A percentile compares a stretch with the other conserved stretches of the same genome.
Evolutionary conservation across 2,113 vertebrate genomes (phyloP).

Genomic region (Misgurnus anguillicaudatus): DNA sequence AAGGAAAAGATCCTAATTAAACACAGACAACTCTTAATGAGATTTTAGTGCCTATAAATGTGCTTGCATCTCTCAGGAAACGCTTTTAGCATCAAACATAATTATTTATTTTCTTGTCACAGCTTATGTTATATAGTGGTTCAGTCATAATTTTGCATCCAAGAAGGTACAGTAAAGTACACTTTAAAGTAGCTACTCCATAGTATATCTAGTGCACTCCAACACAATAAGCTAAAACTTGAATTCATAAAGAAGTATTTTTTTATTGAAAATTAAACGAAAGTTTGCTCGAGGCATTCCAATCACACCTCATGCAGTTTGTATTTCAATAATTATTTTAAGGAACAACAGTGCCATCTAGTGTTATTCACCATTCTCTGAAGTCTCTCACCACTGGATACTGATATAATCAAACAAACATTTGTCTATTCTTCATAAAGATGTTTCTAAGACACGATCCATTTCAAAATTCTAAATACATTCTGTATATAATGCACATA

Average conservation of each 20-base stretch:
- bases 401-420: background rate
- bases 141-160: background rate
- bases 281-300: no score
- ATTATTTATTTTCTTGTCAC: background rate
- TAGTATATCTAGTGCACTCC: background rate
- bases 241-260: no score
- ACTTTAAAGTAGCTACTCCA: background rate
- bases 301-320: no score
- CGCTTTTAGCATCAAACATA: slow-evolving; percentile 14
- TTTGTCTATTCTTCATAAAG: background rate
- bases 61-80: slow-evolving; percentile 10
- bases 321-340: no score
- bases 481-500: no score
- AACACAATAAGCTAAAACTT: background rate
- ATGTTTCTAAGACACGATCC: background rate
- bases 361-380: background rate
- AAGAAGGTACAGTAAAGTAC: no score
- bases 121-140: background rate
- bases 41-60: slow-evolving; percentile 38
- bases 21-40: slow-evolving; percentile 40
- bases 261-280: no score
- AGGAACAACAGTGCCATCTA: slow-evolving; percentile 62
- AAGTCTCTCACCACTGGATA: background rate
- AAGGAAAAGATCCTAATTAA: slow-evolving; percentile 32
- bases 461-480: background rate